phyloP scores from a whole-genome alignment of 2,797 vertebrate species.

The Rhynchonycteris naso region DNA sequence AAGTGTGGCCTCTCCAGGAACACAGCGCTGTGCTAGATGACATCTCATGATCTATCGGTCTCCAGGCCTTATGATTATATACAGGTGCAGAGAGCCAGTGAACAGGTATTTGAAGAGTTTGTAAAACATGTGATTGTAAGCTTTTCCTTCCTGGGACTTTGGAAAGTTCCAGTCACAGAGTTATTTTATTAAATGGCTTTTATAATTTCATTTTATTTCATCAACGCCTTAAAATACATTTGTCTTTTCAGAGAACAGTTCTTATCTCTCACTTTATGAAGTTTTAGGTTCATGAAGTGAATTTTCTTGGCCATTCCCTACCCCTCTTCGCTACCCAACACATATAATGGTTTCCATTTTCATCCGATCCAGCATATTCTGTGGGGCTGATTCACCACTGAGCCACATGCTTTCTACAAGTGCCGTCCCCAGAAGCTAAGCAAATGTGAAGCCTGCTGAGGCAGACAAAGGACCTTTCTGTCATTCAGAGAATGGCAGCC shows the following conservation, averaged over 20 bases:
- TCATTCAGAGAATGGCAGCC: not conserved
- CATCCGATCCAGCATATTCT: not conserved
- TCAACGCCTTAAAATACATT: constrained; percentile 13
- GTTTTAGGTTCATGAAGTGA: not conserved
- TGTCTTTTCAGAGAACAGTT: constrained; percentile 30
- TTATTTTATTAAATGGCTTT: not conserved
- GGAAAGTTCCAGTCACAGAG: not conserved
- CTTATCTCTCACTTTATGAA: constrained; percentile 8
- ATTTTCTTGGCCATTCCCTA: constrained; percentile 43
- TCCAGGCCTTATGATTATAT: too few species aligned
- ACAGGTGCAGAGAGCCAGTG: not conserved
- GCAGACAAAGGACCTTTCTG: constrained; percentile 35
- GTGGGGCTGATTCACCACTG: not conserved
- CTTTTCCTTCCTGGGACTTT: not conserved
- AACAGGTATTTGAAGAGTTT: constrained; percentile 16
- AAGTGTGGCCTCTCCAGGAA: not conserved
- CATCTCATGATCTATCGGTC: not conserved
- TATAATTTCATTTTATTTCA: constrained; percentile 22
- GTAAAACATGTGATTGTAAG: not conserved
- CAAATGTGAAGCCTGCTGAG: not conserved
- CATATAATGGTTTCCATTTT: constrained; percentile 35
- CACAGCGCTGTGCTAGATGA: not conserved
- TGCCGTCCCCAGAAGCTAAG: constrained; percentile 17
- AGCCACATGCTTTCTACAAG: not conserved
- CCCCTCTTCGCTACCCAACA: not conserved